Percentiles rank a stretch among this genome's conserved stretches.
Conservation (phyloP, 2,113 vertebrate genomes). For the Antigone vipio region DNA sequence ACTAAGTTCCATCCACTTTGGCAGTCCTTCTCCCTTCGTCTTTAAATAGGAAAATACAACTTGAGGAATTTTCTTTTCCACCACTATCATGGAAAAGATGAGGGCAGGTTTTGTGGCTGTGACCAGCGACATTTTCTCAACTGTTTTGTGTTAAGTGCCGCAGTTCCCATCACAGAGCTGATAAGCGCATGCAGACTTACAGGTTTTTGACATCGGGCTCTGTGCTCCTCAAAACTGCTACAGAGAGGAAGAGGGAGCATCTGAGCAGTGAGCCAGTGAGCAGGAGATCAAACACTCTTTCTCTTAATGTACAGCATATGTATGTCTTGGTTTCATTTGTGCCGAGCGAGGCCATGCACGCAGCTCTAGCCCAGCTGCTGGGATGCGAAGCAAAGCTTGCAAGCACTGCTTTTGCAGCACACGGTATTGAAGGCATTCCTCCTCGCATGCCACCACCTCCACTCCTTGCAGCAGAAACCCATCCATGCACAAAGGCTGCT, state of each 20-base stretch:
- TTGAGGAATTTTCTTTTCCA: not conserved
- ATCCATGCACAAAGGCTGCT: not conserved
- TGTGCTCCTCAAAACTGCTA: not conserved
- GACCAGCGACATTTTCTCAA: not conserved
- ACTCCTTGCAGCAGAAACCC: not conserved
- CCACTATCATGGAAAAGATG: not conserved
- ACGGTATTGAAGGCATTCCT: not conserved
- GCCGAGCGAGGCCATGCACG: not conserved
- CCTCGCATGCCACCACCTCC: not conserved
- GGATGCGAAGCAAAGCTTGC: rapidly evolving
- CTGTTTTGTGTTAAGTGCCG: not conserved
- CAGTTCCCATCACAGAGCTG: not conserved
- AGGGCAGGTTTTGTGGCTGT: not conserved
- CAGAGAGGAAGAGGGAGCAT: not conserved
- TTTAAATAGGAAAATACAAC: not conserved
- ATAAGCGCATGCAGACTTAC: not conserved
- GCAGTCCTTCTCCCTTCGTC: not conserved
- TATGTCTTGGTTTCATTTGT: constrained; percentile 50
- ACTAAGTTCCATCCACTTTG: not conserved
- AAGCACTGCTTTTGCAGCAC: not conserved
- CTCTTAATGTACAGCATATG: constrained; percentile 37
- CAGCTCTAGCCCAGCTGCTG: not conserved
- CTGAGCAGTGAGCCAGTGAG: not conserved
- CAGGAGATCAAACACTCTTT: constrained; percentile 14
- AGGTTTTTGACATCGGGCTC: not conserved